Evolutionary conservation across 2,888 invertebrate genomes (phyloP).

Genomic region (Ceramica pisi): DNA sequence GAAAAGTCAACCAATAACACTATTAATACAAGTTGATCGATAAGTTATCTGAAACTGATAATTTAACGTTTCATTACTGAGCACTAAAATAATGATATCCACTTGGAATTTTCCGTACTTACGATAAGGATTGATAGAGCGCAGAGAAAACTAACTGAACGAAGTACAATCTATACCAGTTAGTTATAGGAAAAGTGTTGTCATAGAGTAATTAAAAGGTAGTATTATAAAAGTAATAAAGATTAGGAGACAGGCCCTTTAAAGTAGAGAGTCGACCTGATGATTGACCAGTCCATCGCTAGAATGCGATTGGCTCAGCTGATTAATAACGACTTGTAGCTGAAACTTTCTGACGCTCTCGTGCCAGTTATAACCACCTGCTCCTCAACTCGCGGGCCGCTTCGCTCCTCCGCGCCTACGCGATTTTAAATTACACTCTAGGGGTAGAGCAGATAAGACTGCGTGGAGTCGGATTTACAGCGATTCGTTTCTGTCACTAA

Average conservation of each 20-base stretch:
- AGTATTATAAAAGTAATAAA: constrained; percentile 32
- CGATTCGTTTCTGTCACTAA: no score
- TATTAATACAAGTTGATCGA: background rate
- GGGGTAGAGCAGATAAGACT: no score
- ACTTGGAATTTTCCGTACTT: constrained; percentile 28
- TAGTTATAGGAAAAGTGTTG: constrained; percentile 19
- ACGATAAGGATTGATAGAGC: constrained; percentile 35
- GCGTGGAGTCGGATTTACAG: no score
- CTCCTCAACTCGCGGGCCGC: no score
- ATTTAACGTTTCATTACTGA: constrained; percentile 12
- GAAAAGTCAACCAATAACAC: background rate
- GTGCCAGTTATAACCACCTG: no score
- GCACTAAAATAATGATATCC: constrained; percentile 38
- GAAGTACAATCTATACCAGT: constrained; percentile 27
- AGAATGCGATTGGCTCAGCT: background rate
- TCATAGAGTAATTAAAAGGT: constrained; percentile 21
- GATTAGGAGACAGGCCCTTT: constrained; percentile 20
- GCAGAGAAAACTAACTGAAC: constrained; percentile 23
- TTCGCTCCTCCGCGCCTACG: no score
- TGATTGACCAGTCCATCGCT: background rate
- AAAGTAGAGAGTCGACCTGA: background rate
- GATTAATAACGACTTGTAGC: background rate
- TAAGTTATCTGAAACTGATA: constrained; percentile 30
- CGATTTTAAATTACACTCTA: no score
- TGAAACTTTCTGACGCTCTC: background rate